A percentile compares a stretch with the other conserved stretches of the same genome.
These are phyloP conservation scores for Ectropis grisescens DNA, from an alignment of 1,140 invertebrate species.

Conservation along the genomic window DNA sequence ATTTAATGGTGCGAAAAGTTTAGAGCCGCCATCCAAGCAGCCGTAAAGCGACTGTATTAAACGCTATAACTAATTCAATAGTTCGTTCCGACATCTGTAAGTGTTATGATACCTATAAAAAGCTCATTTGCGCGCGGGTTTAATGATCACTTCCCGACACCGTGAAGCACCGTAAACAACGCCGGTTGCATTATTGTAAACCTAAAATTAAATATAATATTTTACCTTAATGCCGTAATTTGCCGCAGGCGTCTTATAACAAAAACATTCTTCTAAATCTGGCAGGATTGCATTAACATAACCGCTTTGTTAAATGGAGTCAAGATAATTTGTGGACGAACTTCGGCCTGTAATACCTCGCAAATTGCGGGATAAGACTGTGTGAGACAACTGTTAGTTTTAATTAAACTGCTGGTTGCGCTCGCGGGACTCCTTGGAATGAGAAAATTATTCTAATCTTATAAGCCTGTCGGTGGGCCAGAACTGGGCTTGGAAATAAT, in stretches of 20 bases:
- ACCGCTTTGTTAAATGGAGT: conserved; percentile 64
- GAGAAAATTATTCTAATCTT: conserved; percentile 68
- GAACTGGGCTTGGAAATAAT: conserved; percentile 49
- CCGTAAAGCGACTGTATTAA: conserved; percentile 37
- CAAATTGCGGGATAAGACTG: conserved; percentile 68
- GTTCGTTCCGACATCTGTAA: conserved; percentile 38
- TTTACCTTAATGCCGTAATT: conserved; percentile 49
- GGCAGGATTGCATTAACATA: conserved; percentile 61
- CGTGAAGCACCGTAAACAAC: conserved; percentile 16
- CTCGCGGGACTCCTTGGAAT: conserved; percentile 54
- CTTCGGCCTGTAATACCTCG: conserved; percentile 65
- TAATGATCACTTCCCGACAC: conserved; percentile 33
- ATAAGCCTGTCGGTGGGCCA: conserved; percentile 56
- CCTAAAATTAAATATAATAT: conserved; percentile 46
- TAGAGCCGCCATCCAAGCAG: too few relatives aligned
- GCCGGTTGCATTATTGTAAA: conserved; percentile 22
- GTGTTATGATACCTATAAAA: conserved; percentile 45
- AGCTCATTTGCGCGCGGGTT: conserved; percentile 32
- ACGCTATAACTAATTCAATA: conserved; percentile 44
- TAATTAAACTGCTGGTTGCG: conserved; percentile 66
- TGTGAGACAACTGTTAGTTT: conserved; percentile 69
- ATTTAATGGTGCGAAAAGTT: too few relatives aligned
- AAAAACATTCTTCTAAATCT: conserved; percentile 55
- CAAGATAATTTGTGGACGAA: conserved; percentile 66
- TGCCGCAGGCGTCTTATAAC: conserved; percentile 32